Percentiles rank a stretch among this genome's conserved stretches.
phyloP scores from a whole-genome alignment of 37 sponge, comb jelly and placozoan species.

The Halisarca cf. caerulea region DNA sequence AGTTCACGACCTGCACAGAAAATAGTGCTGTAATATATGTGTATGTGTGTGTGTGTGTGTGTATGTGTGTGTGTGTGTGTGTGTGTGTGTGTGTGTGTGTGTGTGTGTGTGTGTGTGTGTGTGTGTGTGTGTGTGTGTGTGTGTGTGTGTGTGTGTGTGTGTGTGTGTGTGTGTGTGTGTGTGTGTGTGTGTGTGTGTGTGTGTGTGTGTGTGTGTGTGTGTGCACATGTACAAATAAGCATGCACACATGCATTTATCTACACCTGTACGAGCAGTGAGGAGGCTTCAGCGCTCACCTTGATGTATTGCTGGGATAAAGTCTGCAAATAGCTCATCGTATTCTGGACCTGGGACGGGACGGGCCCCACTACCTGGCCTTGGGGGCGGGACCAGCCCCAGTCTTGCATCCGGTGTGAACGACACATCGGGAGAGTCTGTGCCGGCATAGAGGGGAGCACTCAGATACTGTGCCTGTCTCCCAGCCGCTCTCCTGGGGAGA shows the following conservation, averaged over 20 bases:
- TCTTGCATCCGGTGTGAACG: neutral
- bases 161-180: neutral
- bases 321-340: conserved; percentile 78
- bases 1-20: conserved; percentile 1
- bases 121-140: conserved; percentile 2
- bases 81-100: conserved; percentile 46
- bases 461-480: neutral
- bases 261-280: neutral
- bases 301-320: conserved; percentile 64
- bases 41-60: conserved; percentile 19
- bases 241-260: neutral
- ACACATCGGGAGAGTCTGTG: neutral
- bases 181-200: conserved; percentile 24
- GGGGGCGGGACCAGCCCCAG: neutral
- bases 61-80: conserved; percentile 1
- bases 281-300: neutral
- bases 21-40: neutral
- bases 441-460: neutral
- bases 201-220: neutral
- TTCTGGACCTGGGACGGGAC: conserved; percentile 32
- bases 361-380: neutral
- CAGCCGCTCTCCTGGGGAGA: neutral
- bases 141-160: no score
- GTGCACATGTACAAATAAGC: conserved; percentile 22
- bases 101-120: conserved; percentile 56